A percentile compares a stretch with the other conserved stretches of the same genome.
phyloP scores from a whole-genome alignment of 1,140 invertebrate species.

The Phocides pigmalion region DNA sequence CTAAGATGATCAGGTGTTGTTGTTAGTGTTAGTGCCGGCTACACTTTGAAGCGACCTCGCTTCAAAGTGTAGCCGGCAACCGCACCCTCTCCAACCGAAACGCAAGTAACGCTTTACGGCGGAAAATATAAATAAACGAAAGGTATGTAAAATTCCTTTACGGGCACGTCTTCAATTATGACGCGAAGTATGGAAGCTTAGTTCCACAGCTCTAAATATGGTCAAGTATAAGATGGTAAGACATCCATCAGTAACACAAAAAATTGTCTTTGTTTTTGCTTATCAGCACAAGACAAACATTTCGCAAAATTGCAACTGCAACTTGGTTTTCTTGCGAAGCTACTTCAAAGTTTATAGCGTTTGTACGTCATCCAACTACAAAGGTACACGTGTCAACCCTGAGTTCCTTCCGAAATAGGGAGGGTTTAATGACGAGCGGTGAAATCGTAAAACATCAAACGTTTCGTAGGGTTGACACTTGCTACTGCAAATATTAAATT shows the following conservation, averaged over 20 bases:
- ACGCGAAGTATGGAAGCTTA: too few relatives aligned
- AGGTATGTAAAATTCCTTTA: too few relatives aligned
- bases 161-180: too few relatives aligned
- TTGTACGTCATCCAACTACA: not conserved
- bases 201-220: too few relatives aligned
- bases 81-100: too few relatives aligned
- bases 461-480: conserved; percentile 52
- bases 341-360: conserved; percentile 2
- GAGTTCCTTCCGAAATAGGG: conserved; percentile 52
- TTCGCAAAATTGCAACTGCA: not conserved
- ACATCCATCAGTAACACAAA: not conserved
- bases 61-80: too few relatives aligned
- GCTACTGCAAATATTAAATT: not conserved
- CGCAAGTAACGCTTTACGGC: too few relatives aligned
- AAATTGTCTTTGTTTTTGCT: not conserved
- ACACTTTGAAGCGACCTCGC: too few relatives aligned
- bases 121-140: too few relatives aligned
- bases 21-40: too few relatives aligned
- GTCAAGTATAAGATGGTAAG: too few relatives aligned
- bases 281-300: not conserved
- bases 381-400: conserved; percentile 53
- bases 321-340: not conserved
- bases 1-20: too few relatives aligned
- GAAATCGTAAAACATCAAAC: conserved; percentile 69
- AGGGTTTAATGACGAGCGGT: conserved; percentile 69